Evolutionary conservation across 2,888 invertebrate genomes (phyloP), one percentile per base, ranked within the genome.

Genomic region (Alviniconcha strummeri): DNA sequence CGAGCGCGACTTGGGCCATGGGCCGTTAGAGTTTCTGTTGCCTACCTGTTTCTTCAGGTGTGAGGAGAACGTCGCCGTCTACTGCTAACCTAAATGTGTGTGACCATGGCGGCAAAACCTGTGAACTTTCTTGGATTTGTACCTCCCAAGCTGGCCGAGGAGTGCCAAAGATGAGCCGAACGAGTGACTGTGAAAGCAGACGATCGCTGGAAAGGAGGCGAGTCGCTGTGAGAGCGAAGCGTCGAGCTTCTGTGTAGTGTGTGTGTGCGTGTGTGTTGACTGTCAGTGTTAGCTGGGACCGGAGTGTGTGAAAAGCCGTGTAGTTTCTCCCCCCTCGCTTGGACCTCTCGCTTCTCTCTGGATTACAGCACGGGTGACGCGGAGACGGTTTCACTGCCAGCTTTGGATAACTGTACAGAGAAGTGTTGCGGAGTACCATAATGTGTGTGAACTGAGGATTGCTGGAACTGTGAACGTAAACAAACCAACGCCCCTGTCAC

Each of bases 11-110:
- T 13, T 13, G 60, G 13, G 60, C 60, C 8, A 60, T 60, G 60
- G 60, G 60, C 60, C 60, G 60, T 13, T 60, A 60, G 60, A 60
- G 9, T 60, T 60, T 60, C 78, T 36, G 78, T 52, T 60, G 57
- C 64, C 78, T 78, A 78, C 78, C 78, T 78, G 78, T 78, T 78
- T 78, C 78, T 64, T 64, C 78, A 78, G 78, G 78, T 78, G 57
- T 52, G 19, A 4, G 76, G 56, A 19, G 56, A 64, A 60, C 64
- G 15, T 8, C 57, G 11, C 56, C 64, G 19, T 17, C 52, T 7
- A 64, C 36, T 13, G 13, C 17, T 52, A 78, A 78, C 78, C 52
- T 15, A 60, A 64, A 57, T 57, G 36, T 78, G 78, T 60, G 64
- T 78, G 36, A 78, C 52, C 15, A n/a, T 52, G 19, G 60, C 78